Evolutionary conservation across 1,140 invertebrate genomes (phyloP).

Genomic region (Elysia chlorotica): DNA sequence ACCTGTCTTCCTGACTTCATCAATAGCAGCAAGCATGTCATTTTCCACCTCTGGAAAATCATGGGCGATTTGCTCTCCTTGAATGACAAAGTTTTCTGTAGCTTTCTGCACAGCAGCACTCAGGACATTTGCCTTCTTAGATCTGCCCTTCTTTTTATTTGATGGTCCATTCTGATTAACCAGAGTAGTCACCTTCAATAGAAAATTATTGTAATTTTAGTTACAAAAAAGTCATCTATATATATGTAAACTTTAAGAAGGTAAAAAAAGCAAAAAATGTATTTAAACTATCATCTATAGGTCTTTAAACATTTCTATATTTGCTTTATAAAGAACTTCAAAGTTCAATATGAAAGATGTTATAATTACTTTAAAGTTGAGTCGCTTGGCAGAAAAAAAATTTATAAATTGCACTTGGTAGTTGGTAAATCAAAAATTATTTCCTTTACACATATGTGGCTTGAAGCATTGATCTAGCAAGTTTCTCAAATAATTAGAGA

Average conservation of each 20-base stretch:
- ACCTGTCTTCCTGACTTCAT: conserved; percentile 59
- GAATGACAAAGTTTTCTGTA: conserved; percentile 85
- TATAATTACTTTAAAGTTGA: neutral
- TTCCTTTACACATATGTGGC: too few relatives aligned
- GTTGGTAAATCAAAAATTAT: neutral
- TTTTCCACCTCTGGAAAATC: conserved; percentile 96
- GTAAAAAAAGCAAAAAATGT: neutral
- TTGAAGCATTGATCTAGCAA: too few relatives aligned
- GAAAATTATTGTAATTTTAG: neutral
- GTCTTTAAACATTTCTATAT: neutral
- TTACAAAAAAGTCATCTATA: neutral
- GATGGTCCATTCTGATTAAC: conserved; percentile 96
- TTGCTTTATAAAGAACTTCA: too few relatives aligned
- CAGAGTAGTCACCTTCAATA: conserved; percentile 82
- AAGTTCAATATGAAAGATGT: neutral
- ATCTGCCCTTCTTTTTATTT: conserved; percentile 96
- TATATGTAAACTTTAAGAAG: neutral
- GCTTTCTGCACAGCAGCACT: conserved; percentile 96
- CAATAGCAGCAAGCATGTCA: conserved; percentile 95
- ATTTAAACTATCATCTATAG: neutral
- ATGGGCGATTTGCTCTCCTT: conserved; percentile 93
- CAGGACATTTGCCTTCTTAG: conserved; percentile 92
- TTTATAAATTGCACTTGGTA: neutral
- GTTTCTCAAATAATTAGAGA: too few relatives aligned
- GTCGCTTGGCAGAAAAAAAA: neutral